Evolutionary conservation across 2,113 vertebrate genomes (phyloP).

Genomic region (Lagopus leucura): DNA sequence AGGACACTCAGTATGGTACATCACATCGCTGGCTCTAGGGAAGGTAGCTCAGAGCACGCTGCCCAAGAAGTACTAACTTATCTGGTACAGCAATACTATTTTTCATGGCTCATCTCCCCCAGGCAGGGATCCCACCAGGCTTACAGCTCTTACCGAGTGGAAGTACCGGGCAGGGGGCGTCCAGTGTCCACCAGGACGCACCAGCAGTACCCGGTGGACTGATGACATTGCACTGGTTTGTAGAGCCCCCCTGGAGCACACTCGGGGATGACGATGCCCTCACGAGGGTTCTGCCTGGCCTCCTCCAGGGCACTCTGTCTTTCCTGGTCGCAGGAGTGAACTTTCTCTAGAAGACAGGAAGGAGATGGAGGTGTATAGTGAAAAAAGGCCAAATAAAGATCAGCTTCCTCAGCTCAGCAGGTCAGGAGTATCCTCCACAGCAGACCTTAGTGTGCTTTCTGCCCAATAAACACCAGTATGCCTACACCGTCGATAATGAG

Average conservation of each 20-base stretch:
- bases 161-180: conserved; percentile 94
- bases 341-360: conserved; percentile 88
- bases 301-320: conserved; percentile 93
- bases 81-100: neutral
- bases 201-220: conserved; percentile 99
- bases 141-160: conserved; percentile 87
- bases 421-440: neutral
- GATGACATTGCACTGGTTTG: conserved; percentile 96
- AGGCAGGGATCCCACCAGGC: neutral
- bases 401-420: neutral
- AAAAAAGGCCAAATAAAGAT: neutral
- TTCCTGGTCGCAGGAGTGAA: conserved; percentile 97
- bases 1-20: neutral
- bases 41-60: neutral
- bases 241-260: conserved; percentile 92
- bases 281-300: conserved; percentile 86
- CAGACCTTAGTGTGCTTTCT: neutral
- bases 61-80: neutral
- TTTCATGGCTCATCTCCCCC: neutral
- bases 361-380: neutral
- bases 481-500: neutral
- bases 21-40: neutral
- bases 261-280: conserved; percentile 94
- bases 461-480: neutral
- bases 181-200: conserved; percentile 96